These are phyloP conservation scores for Grammomys dolichurus DNA, from an alignment of 2,113 vertebrate genomes.

Conservation along the genomic window DNA sequence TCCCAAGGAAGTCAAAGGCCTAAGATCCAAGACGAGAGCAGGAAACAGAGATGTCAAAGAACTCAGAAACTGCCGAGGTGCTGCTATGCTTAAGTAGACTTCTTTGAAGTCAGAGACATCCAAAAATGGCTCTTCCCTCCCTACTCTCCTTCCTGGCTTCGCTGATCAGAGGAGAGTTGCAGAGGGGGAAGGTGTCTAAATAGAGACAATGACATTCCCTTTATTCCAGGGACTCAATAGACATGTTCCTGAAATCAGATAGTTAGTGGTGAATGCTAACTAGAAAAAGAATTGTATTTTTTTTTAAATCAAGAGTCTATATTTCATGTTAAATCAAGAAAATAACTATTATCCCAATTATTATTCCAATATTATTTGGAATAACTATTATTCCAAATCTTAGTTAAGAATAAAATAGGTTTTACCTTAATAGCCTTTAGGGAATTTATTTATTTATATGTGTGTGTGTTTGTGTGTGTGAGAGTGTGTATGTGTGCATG, in stretches of 20 bases:
- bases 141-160: not conserved
- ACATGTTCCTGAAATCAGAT: not conserved
- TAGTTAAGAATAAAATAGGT: no score
- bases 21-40: not conserved
- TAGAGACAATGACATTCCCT: not conserved
- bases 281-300: not conserved
- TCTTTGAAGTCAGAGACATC: not conserved
- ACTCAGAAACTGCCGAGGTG: not conserved
- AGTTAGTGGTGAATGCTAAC: not conserved
- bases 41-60: not conserved
- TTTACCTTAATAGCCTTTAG: no score
- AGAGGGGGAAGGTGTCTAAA: not conserved
- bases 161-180: accelerated
- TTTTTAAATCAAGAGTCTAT: not conserved
- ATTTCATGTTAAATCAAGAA: conserved; percentile 23
- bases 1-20: not conserved
- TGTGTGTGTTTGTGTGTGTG: not conserved
- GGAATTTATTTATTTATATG: no score
- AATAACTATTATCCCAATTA: not conserved
- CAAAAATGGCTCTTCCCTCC: not conserved
- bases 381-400: no score
- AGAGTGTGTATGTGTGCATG: not conserved
- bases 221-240: not conserved
- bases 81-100: not conserved
- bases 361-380: no score